Conservation (phyloP, 2,113 vertebrate genomes). For the Alaudala cheleensis region DNA sequence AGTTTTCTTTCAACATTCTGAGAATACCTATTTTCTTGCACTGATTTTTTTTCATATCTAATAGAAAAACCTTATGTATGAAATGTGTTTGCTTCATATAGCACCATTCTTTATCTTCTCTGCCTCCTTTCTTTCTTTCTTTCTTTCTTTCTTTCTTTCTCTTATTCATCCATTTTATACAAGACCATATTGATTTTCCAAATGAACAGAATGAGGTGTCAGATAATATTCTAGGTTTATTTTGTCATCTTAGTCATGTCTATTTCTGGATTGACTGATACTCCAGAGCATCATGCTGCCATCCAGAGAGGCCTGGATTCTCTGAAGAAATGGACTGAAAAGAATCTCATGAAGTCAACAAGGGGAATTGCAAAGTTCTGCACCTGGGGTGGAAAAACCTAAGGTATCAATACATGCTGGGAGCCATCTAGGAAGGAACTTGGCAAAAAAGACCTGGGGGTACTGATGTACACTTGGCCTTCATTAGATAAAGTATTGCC, state of each 20-base stretch:
- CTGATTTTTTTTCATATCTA: background rate
- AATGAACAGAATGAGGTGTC: background rate
- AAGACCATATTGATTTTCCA: background rate
- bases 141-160: background rate
- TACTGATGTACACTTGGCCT: background rate
- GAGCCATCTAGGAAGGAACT: background rate
- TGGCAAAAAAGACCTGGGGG: background rate
- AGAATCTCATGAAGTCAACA: background rate
- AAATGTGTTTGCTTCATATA: accelerated
- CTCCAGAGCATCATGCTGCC: accelerated
- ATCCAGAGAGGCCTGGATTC: background rate
- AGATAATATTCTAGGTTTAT: background rate
- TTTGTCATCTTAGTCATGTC: background rate
- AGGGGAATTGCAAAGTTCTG: background rate
- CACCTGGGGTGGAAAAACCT: background rate
- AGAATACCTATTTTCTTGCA: background rate
- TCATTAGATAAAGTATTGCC: background rate
- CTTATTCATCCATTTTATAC: background rate
- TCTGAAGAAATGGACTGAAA: background rate
- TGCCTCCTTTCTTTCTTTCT: background rate
- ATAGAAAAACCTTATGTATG: background rate
- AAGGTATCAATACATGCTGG: background rate
- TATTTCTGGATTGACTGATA: background rate
- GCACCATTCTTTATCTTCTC: background rate
- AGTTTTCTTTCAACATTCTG: background rate